Percentiles rank a stretch among this genome's conserved stretches.
These are phyloP conservation scores for Diabrotica virgifera DNA, from an alignment of 1,140 invertebrate species.

Conservation along the genomic window DNA sequence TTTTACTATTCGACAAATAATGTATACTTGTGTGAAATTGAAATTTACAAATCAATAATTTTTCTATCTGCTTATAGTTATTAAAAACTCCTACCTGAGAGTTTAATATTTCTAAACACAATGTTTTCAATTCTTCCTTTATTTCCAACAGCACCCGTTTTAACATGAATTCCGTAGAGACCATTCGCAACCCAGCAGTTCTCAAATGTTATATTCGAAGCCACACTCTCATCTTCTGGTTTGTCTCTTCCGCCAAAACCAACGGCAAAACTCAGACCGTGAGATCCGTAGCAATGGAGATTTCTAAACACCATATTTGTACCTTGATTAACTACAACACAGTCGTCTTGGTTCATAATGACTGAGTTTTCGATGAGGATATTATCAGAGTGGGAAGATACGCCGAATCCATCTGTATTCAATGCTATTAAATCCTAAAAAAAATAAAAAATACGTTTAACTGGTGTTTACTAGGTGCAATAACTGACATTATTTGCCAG, in stretches of 20 bases:
- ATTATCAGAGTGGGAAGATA: slow-evolving; percentile 7
- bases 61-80: too few species aligned
- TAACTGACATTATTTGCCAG: too few species aligned
- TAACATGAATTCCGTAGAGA: neutral
- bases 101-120: neutral
- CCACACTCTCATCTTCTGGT: neutral
- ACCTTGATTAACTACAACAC: slow-evolving; percentile 23
- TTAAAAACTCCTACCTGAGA: neutral
- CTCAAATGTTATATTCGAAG: neutral
- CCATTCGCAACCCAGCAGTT: neutral
- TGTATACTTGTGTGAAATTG: too few species aligned
- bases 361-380: slow-evolving; percentile 20
- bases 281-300: slow-evolving; percentile 21
- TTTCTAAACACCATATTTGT: slow-evolving; percentile 18
- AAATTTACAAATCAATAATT: too few species aligned
- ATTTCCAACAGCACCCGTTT: neutral
- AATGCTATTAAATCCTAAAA: neutral
- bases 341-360: slow-evolving; percentile 28
- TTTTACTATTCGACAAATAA: too few species aligned
- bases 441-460: too few species aligned
- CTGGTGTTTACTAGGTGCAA: too few species aligned
- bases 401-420: neutral
- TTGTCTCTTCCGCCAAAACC: slow-evolving; percentile 12
- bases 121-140: neutral
- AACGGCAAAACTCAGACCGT: slow-evolving; percentile 25